A percentile compares a stretch with the other conserved stretches of the same genome.
These are phyloP conservation scores for Lordiphosa collinella DNA, from an alignment of 1,140 invertebrate genomes.

Conservation along the genomic window DNA sequence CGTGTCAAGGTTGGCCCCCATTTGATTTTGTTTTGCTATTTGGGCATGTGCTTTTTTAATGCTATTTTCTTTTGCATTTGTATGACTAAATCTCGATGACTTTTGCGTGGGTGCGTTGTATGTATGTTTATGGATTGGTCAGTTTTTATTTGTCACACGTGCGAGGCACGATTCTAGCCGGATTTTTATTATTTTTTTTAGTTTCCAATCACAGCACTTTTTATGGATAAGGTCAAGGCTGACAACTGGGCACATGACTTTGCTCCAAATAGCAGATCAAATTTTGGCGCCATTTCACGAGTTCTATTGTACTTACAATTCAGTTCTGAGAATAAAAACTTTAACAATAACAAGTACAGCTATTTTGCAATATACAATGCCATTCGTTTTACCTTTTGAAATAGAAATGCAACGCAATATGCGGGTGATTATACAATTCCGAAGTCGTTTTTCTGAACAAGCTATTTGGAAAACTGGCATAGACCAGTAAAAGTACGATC, in stretches of 20 bases:
- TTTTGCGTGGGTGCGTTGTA: slow-evolving; percentile 34
- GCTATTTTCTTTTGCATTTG: slow-evolving; percentile 8
- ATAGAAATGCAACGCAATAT: too few species aligned
- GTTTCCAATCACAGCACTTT: slow-evolving; percentile 9
- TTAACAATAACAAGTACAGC: too few species aligned
- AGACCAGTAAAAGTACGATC: too few species aligned
- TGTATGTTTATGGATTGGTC: not conserved
- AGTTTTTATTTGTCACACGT: slow-evolving; percentile 35
- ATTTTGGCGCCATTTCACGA: too few species aligned
- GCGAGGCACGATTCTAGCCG: slow-evolving; percentile 9
- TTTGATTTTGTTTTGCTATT: slow-evolving; percentile 46
- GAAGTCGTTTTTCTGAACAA: too few species aligned
- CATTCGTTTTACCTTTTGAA: too few species aligned
- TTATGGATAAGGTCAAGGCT: slow-evolving; percentile 34
- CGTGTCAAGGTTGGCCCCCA: slow-evolving; percentile 50
- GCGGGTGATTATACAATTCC: too few species aligned
- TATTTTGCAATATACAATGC: too few species aligned
- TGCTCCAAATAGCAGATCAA: not conserved
- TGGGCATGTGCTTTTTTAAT: slow-evolving; percentile 23
- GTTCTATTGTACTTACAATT: too few species aligned
- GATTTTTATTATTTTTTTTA: slow-evolving; percentile 19
- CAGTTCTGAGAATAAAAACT: too few species aligned
- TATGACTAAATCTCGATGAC: slow-evolving; percentile 23
- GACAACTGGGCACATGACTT: slow-evolving; percentile 1
- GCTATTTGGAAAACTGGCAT: too few species aligned